These are phyloP conservation scores for Busseola fusca DNA, from an alignment of 2,888 invertebrate species.

Conservation along the genomic window DNA sequence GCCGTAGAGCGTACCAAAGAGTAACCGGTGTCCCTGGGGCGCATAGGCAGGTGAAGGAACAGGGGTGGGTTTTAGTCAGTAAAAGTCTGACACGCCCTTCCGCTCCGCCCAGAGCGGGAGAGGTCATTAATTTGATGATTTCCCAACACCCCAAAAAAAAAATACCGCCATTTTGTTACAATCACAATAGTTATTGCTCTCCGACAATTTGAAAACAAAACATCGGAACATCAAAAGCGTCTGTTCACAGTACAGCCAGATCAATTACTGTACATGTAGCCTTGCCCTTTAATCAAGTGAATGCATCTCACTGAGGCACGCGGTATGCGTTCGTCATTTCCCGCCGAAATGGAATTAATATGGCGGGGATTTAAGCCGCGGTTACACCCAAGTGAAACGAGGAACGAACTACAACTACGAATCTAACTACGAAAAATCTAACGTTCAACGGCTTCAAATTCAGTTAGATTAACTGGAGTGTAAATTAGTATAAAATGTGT, in stretches of 20 bases:
- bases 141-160: no score
- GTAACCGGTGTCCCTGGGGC: no score
- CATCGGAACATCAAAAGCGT: background rate
- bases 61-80: no score
- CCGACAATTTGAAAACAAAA: background rate
- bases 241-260: conserved; percentile 17
- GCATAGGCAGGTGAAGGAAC: no score
- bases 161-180: no score
- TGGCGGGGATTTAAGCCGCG: conserved; percentile 25
- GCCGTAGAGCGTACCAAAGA: no score
- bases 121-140: no score
- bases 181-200: background rate
- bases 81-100: no score
- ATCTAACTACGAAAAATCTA: background rate
- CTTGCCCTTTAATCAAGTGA: conserved; percentile 42
- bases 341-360: conserved; percentile 44
- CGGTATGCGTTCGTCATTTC: conserved; percentile 47
- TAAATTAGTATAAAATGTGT: background rate
- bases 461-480: background rate
- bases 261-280: conserved; percentile 28
- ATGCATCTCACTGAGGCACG: conserved; percentile 35
- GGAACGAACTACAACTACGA: background rate
- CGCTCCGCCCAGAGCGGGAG: no score
- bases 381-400: background rate
- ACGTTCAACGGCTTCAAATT: background rate